Percentiles rank a stretch among this genome's conserved stretches.
Conservation (phyloP, 2,888 invertebrate species). For the Xanthia togata region DNA sequence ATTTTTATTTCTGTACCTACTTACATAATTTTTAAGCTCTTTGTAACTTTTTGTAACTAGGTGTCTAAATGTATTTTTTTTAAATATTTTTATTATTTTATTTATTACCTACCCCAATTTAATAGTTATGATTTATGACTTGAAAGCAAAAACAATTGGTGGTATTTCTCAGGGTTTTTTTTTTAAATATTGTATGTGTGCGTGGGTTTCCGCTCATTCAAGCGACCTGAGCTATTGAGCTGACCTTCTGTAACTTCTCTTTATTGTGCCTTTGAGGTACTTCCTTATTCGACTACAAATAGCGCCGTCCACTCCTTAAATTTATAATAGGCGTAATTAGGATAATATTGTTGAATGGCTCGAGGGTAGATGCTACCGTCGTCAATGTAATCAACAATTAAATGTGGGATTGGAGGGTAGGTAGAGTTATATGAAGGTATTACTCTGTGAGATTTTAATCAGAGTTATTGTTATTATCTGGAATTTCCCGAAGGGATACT, state of each 20-base stretch:
- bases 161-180: too few species aligned
- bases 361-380: constrained; percentile 6
- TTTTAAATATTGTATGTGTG: too few species aligned
- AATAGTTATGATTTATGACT: too few species aligned
- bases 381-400: constrained; percentile 31
- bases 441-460: constrained; percentile 10
- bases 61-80: too few species aligned
- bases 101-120: too few species aligned
- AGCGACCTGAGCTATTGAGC: too few species aligned
- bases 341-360: constrained; percentile 39
- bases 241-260: neutral
- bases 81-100: too few species aligned
- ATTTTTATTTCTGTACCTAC: too few species aligned
- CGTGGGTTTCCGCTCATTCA: too few species aligned
- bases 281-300: constrained; percentile 55
- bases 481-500: constrained; percentile 22
- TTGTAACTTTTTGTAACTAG: too few species aligned
- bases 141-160: too few species aligned
- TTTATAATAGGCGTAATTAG: constrained; percentile 54
- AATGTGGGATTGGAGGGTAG: neutral
- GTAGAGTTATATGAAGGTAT: neutral
- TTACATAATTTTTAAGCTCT: too few species aligned
- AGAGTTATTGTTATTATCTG: neutral
- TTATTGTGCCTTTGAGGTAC: neutral
- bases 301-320: constrained; percentile 45